A percentile compares a stretch with the other conserved stretches of the same genome.
These are phyloP conservation scores for Callimorpha dominula DNA, from an alignment of 2,888 invertebrate species.

Conservation along the genomic window DNA sequence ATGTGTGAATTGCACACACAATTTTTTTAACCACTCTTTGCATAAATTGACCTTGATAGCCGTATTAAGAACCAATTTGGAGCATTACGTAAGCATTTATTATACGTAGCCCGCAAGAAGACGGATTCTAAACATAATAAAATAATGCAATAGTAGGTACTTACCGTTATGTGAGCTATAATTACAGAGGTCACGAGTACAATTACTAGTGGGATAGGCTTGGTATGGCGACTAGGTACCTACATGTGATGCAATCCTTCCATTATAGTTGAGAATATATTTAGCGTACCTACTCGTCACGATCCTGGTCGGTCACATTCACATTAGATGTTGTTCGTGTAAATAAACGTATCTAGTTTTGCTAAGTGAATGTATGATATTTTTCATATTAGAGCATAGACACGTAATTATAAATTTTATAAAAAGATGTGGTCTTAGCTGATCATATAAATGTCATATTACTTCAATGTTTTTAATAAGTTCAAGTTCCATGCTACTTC, in stretches of 20 bases:
- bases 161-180: slow-evolving; percentile 35
- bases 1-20: too few relatives aligned
- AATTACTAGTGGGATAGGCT: slow-evolving; percentile 69
- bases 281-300: slow-evolving; percentile 44
- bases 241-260: slow-evolving; percentile 67
- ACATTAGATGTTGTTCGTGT: slow-evolving; percentile 21
- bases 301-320: slow-evolving; percentile 30
- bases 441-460: too few relatives aligned
- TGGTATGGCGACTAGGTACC: slow-evolving; percentile 39
- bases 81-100: slow-evolving; percentile 26
- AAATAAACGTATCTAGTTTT: slow-evolving; percentile 1
- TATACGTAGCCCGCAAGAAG: slow-evolving; percentile 26
- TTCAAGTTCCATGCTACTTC: too few relatives aligned
- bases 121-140: slow-evolving; percentile 27
- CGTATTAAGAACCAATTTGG: slow-evolving; percentile 25
- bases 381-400: not conserved
- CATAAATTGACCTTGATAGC: slow-evolving; percentile 29
- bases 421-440: too few relatives aligned
- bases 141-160: slow-evolving; percentile 20
- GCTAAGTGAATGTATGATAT: not conserved
- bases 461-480: too few relatives aligned
- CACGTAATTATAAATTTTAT: not conserved
- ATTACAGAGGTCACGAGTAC: slow-evolving; percentile 69
- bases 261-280: slow-evolving; percentile 55
- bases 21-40: slow-evolving; percentile 10